phyloP scores from a whole-genome alignment of 2,797 vertebrate species.

The Poliocrania exsul region DNA sequence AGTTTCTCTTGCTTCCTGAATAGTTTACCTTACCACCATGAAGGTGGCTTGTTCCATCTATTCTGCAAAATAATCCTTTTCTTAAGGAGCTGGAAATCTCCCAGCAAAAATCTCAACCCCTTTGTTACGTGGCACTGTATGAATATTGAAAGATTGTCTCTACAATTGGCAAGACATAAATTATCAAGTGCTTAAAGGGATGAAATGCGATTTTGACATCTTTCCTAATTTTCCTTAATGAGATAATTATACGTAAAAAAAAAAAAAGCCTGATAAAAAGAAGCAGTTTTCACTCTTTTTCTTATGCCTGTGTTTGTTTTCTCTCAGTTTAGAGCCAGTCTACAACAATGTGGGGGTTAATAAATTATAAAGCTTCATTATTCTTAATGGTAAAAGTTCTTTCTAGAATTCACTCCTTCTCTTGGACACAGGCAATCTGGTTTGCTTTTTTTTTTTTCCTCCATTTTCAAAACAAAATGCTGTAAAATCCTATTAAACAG shows the following conservation, averaged over 20 bases:
- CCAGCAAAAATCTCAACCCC: neutral
- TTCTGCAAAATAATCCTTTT: neutral
- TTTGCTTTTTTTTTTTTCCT: fast-evolving
- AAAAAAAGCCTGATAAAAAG: neutral
- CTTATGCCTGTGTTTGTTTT: neutral
- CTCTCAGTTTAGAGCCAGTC: neutral
- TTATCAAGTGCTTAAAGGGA: neutral
- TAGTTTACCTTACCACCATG: neutral
- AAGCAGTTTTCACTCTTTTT: neutral
- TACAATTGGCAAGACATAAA: neutral
- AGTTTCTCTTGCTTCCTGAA: neutral
- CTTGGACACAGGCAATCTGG: neutral
- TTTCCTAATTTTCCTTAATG: neutral
- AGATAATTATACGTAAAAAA: neutral
- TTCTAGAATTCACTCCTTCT: neutral
- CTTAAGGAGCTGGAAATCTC: neutral
- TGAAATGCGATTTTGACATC: neutral
- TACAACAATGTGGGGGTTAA: neutral
- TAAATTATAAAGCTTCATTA: neutral
- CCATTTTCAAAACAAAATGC: neutral
- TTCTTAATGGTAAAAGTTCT: neutral
- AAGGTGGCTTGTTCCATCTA: neutral
- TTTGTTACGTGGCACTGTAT: neutral
- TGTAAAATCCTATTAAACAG: neutral
- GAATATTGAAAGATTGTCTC: neutral